Conservation (phyloP, 2,113 vertebrate genomes). For the Pipa parva region DNA sequence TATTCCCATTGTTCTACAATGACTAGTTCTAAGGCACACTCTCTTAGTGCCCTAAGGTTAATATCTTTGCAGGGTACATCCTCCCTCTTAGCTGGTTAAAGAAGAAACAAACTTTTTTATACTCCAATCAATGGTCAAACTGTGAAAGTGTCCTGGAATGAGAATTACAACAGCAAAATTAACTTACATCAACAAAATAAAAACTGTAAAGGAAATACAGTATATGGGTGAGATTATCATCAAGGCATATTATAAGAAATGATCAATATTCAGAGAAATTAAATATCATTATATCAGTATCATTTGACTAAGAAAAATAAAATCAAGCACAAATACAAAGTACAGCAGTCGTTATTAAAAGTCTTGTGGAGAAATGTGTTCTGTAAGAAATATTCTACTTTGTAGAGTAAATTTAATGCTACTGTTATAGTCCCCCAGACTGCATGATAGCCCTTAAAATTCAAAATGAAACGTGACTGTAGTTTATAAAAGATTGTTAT, state of each 20-base stretch:
- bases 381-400: background rate
- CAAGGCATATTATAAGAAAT: background rate
- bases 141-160: background rate
- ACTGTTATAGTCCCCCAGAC: slow-evolving; percentile 17
- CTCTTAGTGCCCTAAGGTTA: too few species aligned
- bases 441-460: slow-evolving; percentile 11
- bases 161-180: background rate
- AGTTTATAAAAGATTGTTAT: slow-evolving; percentile 15
- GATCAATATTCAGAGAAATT: background rate
- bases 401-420: slow-evolving; percentile 14
- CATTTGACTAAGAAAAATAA: too few species aligned
- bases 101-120: background rate
- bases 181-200: background rate
- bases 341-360: background rate
- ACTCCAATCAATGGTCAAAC: background rate
- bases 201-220: background rate
- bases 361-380: background rate
- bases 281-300: too few species aligned
- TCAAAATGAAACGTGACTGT: background rate
- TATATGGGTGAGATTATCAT: background rate
- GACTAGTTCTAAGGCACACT: too few species aligned
- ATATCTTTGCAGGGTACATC: too few species aligned
- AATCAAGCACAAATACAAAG: slow-evolving; percentile 9
- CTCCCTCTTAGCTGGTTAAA: background rate
- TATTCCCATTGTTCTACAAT: too few species aligned